These are phyloP conservation scores for Gorsachius magnificus DNA, from an alignment of 2,797 vertebrate genomes.

Conservation along the genomic window DNA sequence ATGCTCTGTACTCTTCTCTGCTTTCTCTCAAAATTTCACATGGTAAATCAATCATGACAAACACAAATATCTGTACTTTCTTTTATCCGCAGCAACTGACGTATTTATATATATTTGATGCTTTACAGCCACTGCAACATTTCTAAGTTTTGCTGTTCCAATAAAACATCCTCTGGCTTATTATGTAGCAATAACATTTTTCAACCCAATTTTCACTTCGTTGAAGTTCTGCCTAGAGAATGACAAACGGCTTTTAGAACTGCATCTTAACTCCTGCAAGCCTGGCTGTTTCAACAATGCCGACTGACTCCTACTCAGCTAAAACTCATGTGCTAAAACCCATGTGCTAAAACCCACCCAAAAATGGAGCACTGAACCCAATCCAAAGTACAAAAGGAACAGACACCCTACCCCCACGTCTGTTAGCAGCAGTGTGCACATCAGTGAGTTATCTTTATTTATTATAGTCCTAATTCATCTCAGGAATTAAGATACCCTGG, in stretches of 20 bases:
- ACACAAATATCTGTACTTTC: not conserved
- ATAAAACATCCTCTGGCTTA: conserved; percentile 22
- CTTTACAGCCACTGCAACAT: conserved; percentile 23
- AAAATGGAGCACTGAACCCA: not conserved
- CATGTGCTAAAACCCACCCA: too few species aligned
- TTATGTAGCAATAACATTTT: conserved; percentile 29
- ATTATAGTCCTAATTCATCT: not conserved
- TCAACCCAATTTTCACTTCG: conserved; percentile 25
- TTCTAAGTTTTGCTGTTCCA: conserved; percentile 27
- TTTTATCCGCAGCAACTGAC: conserved; percentile 17
- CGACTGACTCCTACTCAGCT: not conserved
- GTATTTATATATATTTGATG: conserved; percentile 16
- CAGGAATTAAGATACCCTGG: not conserved
- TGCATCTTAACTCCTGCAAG: not conserved
- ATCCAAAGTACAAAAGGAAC: not conserved
- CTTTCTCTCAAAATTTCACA: not conserved
- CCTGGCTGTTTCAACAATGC: not conserved
- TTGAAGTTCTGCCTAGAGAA: not conserved
- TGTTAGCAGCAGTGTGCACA: not conserved
- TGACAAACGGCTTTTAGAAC: not conserved
- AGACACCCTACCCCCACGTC: not conserved
- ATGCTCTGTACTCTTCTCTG: not conserved
- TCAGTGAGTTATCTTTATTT: not conserved
- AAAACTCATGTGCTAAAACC: not conserved
- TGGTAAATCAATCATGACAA: not conserved